Base-by-base conservation (phyloP, 2,113 vertebrate genomes). In the Polypterus senegalus region DNA sequence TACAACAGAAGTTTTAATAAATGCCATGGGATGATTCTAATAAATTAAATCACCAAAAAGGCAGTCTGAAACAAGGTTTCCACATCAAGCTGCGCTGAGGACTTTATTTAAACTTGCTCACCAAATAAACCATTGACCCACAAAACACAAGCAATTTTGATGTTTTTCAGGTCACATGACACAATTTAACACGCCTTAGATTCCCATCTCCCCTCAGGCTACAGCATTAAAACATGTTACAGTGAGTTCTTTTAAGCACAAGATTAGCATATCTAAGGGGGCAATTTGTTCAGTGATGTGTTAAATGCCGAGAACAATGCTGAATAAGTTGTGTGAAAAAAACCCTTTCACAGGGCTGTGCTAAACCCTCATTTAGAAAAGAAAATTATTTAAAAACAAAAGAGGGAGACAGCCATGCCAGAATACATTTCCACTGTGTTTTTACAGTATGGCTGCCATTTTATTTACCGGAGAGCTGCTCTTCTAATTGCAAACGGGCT, bases 221-320 rank as follows among this genome's bases (percentile, higher is more conserved):
- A 77, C 73, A 76, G 78, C 77, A 79, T 76, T 79, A 78, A 77
- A 81, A 81, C 58, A 52, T 60, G 73, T 77, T 83, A 88, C 83
- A 88, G 84, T 73, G 82, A 85, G 78, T 70, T 81, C 81, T 82
- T 88, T 85, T 84, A 83, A 80, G 71, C 66, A 73, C 67, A 46
- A 65, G 77, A 89, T 88, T 89, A 87, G 79, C 82, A 88, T 86
- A 87, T 81, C 80, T 79, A 88, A 86, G 81, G 78, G 66, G 71
- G 74, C 77, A 87, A 82, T 88, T 88, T 86, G 83, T 82, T 87
- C 84, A 88, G 65, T 83, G 85, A 78, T 84, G 83, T 84, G 80
- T 87, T 87, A 83, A 69, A 82, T 74, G 72, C 72, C 55, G 55
- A 56, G 76, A 84, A 85, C 78, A 84, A 83, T 79, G 76, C 76